These are phyloP conservation scores for Lepus americanus DNA, from an alignment of 2,113 vertebrate genomes.

Conservation along the genomic window DNA sequence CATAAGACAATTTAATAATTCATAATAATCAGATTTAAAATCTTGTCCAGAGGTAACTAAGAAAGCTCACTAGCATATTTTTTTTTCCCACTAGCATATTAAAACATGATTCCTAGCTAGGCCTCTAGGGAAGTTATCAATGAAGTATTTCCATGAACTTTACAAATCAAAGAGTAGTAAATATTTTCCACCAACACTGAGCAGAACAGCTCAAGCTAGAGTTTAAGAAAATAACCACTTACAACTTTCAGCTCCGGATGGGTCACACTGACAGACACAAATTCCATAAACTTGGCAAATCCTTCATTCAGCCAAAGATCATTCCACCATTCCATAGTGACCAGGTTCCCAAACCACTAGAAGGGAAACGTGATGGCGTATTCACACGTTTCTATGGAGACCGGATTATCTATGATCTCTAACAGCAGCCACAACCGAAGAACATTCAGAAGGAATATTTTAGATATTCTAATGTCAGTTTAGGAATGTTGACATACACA, in stretches of 20 bases:
- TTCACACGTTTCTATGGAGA: neutral
- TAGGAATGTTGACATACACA: neutral
- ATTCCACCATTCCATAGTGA: slow-evolving; percentile 94
- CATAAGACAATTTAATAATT: neutral
- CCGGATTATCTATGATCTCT: neutral
- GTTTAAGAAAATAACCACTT: slow-evolving; percentile 75
- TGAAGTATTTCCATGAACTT: neutral
- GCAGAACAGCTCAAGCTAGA: slow-evolving; percentile 17
- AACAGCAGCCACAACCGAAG: neutral
- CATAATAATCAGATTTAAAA: neutral
- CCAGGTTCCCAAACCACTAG: slow-evolving; percentile 93
- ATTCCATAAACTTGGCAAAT: slow-evolving; percentile 93
- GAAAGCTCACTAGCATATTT: neutral
- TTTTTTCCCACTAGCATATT: neutral
- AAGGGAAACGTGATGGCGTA: slow-evolving; percentile 50
- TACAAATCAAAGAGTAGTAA: slow-evolving; percentile 5
- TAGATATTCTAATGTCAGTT: neutral
- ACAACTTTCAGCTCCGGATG: slow-evolving; percentile 91
- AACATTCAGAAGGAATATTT: neutral
- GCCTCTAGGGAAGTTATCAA: neutral
- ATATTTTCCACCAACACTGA: neutral
- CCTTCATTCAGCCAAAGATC: slow-evolving; percentile 93
- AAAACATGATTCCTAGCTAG: slow-evolving; percentile 6
- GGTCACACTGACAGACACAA: slow-evolving; percentile 89
- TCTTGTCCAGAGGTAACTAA: slow-evolving; percentile 4